Percentiles rank a stretch among this genome's conserved stretches.
These are phyloP conservation scores for Lepetodrilus schrolli DNA, from an alignment of 2,888 invertebrate species.

Conservation along the genomic window DNA sequence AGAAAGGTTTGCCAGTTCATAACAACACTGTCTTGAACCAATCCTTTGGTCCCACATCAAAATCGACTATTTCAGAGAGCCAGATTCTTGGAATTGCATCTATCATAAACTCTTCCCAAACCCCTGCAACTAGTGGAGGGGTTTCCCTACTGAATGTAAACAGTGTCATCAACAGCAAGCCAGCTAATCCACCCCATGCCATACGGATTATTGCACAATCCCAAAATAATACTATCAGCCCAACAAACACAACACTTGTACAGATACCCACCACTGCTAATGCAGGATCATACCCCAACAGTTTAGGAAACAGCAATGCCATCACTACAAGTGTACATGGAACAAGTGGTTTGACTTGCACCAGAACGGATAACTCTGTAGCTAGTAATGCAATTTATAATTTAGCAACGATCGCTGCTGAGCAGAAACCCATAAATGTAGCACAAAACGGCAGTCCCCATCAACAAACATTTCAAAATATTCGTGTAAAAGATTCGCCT, in stretches of 20 bases:
- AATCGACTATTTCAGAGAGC: constrained; percentile 52
- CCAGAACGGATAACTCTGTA: constrained; percentile 38
- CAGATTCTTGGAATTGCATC: constrained; percentile 69
- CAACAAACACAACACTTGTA: constrained; percentile 24
- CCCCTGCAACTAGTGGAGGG: constrained; percentile 42
- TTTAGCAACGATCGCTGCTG: constrained; percentile 67
- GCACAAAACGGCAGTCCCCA: constrained; percentile 51
- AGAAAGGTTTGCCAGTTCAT: constrained; percentile 34
- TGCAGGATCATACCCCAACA: constrained; percentile 31
- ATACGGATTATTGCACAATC: constrained; percentile 28
- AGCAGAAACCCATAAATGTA: constrained; percentile 67
- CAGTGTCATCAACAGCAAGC: constrained; percentile 33
- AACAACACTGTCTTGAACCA: constrained; percentile 36
- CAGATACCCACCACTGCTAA: constrained; percentile 29
- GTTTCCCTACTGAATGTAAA: constrained; percentile 43
- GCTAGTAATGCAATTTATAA: constrained; percentile 65
- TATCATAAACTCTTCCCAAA: constrained; percentile 59
- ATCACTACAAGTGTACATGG: constrained; percentile 23
- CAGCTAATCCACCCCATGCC: constrained; percentile 28
- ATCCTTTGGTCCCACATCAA: constrained; percentile 39
- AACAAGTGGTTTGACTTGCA: constrained; percentile 33
- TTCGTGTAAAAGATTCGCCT: constrained; percentile 38
- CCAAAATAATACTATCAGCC: constrained; percentile 29
- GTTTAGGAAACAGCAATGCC: constrained; percentile 31
- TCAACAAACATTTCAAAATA: constrained; percentile 27